A percentile compares a stretch with the other conserved stretches of the same genome.
Evolutionary conservation across 2,113 vertebrate genomes (phyloP).

Genomic region (Pteruthius melanotis): DNA sequence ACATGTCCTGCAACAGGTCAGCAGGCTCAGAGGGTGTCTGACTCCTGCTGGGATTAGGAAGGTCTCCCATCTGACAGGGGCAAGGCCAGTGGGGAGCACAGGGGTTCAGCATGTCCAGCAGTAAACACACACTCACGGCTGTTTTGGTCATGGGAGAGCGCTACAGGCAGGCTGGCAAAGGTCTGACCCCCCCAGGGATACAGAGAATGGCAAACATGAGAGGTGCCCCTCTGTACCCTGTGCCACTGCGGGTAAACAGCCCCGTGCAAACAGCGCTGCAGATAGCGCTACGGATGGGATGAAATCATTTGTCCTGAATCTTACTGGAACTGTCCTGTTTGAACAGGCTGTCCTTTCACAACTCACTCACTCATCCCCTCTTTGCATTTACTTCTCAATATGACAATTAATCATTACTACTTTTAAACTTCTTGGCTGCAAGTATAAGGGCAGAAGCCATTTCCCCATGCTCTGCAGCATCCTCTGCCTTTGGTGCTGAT

Average conservation of each 20-base stretch:
- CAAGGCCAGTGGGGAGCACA: not conserved
- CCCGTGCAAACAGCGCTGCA: not conserved
- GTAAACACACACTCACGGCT: not conserved
- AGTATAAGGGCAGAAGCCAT: not conserved
- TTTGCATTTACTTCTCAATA: not conserved
- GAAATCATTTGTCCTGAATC: not conserved
- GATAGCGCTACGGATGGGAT: not conserved
- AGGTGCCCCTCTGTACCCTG: not conserved
- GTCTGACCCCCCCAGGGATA: not conserved
- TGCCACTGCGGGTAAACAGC: not conserved
- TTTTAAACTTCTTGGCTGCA: not conserved
- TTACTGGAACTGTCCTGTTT: not conserved
- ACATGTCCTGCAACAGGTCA: not conserved
- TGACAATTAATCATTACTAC: not conserved
- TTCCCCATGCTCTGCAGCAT: not conserved
- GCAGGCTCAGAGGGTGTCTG: not conserved
- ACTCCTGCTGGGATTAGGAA: not conserved
- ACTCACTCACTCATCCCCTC: not conserved
- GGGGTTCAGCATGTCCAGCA: not conserved
- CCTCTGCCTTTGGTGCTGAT: not conserved
- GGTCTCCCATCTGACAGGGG: not conserved
- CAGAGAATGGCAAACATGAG: not conserved
- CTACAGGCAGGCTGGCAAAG: not conserved
- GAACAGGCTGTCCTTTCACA: not conserved
- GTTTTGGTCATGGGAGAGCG: accelerated